Conservation (phyloP, 2,888 invertebrate genomes). For the Ctena decussata region DNA sequence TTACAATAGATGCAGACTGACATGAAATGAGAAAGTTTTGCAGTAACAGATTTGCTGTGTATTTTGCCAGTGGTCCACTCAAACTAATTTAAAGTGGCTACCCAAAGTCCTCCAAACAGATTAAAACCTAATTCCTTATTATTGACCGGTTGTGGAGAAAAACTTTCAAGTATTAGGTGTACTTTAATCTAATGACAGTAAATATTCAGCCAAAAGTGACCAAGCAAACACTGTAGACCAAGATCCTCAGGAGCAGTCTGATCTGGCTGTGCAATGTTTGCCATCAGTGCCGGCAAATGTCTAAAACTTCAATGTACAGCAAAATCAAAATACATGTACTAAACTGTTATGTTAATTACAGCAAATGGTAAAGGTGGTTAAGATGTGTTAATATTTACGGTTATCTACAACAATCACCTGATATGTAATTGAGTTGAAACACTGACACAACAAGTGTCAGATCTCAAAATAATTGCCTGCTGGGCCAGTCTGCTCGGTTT, state of each 20-base stretch:
- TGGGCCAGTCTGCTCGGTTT: constrained; percentile 48
- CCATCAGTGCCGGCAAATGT: too few relatives aligned
- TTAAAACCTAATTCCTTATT: not conserved
- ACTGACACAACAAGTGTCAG: constrained; percentile 29
- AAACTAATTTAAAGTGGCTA: not conserved
- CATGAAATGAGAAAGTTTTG: constrained; percentile 1
- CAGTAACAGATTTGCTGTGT: constrained; percentile 2
- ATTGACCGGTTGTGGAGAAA: constrained; percentile 21
- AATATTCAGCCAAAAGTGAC: too few relatives aligned
- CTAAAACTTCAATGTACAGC: too few relatives aligned
- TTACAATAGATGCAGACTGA: not conserved
- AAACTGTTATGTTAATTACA: too few relatives aligned
- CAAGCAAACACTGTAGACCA: too few relatives aligned
- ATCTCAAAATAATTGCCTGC: constrained; percentile 29
- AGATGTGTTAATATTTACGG: too few relatives aligned
- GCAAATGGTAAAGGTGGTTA: too few relatives aligned
- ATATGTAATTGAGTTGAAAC: constrained; percentile 41
- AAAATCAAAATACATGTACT: too few relatives aligned
- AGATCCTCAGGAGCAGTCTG: too few relatives aligned
- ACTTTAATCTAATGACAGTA: too few relatives aligned
- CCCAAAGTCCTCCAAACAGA: not conserved
- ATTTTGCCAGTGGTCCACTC: constrained; percentile 5
- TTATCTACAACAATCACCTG: too few relatives aligned
- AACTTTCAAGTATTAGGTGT: constrained; percentile 8
- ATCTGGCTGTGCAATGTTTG: too few relatives aligned